Base-by-base conservation (phyloP, 2,113 vertebrate species). In the Channa maculata region DNA sequence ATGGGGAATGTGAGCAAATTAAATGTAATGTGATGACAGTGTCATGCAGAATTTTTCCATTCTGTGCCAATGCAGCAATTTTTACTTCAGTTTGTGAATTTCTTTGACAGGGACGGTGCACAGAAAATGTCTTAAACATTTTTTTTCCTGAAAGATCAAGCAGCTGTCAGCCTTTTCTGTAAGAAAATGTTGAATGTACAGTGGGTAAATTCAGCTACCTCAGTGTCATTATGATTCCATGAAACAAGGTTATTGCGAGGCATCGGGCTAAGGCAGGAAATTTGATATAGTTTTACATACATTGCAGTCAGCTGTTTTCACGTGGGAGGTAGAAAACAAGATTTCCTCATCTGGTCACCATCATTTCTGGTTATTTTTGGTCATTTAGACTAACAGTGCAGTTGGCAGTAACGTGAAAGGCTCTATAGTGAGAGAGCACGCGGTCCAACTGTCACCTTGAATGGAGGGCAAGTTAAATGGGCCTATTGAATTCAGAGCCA, bases 401-500 rank as follows among this genome's bases (percentile, higher is more conserved):
- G 24, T 24, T 24, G 24, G 63, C 6, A 15, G 44, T 13, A 11
- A 36, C 2, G 51, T 11, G n/a, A 45, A 36, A 53, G n/a, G 5
- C 57, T 66, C 48, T 69, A 49, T 38, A 10, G 14, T 8, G 24
- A 44, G 11, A 36, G 10, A 50, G 11, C 45, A 39, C 8, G 33
- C 43, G 14, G 12, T 39, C 33, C 2, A 33, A 4, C 38, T 51
- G 11, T 45, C 48, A 10, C 38, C 8, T 11, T 75, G 49, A 54
- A 60, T 39, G 52, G 33, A 71, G 48, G 48, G 45, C 36, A 24
- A 10, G 36, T 58, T 2, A 80, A 67, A 76, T 71, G 4, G 45
- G 33, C 24, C 50, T 36, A 6, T 57, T 71, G 36, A 68, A 49
- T 34, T 52, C 12, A 33, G 53, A 41, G 11, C 3, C 59, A 48